Evolutionary conservation across 1,140 invertebrate species (phyloP).

Genomic region (Papilio polytes): DNA sequence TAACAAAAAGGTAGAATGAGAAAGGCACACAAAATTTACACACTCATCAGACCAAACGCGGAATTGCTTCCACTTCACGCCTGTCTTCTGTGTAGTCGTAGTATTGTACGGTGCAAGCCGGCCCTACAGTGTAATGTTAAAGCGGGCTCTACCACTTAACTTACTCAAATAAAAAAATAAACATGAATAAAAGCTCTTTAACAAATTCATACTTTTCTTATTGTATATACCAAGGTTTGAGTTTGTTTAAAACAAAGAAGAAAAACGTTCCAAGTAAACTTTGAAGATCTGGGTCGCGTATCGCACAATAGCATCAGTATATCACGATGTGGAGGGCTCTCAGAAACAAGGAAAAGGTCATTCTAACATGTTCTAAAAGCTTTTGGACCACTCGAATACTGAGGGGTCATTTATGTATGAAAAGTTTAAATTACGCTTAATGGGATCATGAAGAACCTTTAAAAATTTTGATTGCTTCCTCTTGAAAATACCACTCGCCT

Average conservation of each 20-base stretch:
- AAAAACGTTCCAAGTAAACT: constrained; percentile 22
- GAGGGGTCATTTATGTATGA: constrained; percentile 12
- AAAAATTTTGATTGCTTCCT: not conserved
- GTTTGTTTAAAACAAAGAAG: constrained; percentile 7
- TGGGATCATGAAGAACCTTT: not conserved
- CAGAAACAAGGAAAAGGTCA: constrained; percentile 34
- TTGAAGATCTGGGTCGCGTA: constrained; percentile 24
- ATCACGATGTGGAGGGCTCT: constrained; percentile 7
- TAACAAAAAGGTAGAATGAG: too few relatives aligned
- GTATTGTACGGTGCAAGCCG: too few relatives aligned
- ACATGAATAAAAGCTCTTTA: not conserved
- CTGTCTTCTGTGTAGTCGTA: too few relatives aligned
- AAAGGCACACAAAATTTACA: too few relatives aligned
- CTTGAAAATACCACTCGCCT: not conserved
- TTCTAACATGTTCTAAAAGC: constrained; percentile 24
- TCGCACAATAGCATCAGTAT: constrained; percentile 28
- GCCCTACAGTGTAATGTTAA: too few relatives aligned
- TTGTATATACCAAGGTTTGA: constrained; percentile 2
- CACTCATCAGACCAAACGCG: too few relatives aligned
- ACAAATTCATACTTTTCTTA: constrained; percentile 22
- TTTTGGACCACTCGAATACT: constrained; percentile 3
- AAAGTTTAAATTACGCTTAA: constrained; percentile 18
- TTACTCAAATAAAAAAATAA: not conserved
- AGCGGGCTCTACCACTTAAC: too few relatives aligned
- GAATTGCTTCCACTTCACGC: too few relatives aligned